Evolutionary conservation across 2,113 vertebrate species (phyloP), one percentile per base, ranked within the genome.

Genomic region (Cyanistes caeruleus): DNA sequence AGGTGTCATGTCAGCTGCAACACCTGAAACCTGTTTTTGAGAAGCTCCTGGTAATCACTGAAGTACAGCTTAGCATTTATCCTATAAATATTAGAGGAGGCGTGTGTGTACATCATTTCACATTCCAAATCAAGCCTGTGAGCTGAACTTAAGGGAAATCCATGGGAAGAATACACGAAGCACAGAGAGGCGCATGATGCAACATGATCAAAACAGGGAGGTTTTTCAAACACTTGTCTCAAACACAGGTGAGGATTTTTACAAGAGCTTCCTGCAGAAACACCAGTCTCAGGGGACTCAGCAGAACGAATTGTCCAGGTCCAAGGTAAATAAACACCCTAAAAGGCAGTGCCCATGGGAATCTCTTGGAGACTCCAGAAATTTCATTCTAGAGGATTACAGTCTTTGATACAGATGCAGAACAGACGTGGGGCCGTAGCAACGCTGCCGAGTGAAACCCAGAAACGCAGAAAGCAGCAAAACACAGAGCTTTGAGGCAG

Each of bases 51-150:
- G 37, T 95, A 82, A 96, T 91, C 88, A 74, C 90, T 39, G 3
- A 63, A 85, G 86, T 41, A 68, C 68, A 68, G 87, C 67, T 91
- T 64, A 52, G 64, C 91, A 81, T 70, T 87, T 76, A 91, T 78
- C 55, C 94, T 35, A 58, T 95, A 97, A 97, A 95, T 93, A 97
- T 80, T 82, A 95, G 70, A 91, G 70, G 15, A 93, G 90, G 69
- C 11, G 10, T 4, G 13, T 12, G 52, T 35, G 51, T 46, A 80
- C 93, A 81, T 90, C 92, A 60, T 78, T 94, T 60, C 68, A 87
- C 91, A 95, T 92, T 93, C 90, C 74, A 87, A 68, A 93, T 91
- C 91, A 97, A 94, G 87, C n/a, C 15, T 82, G 77, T 67, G 44
- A 35, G 80, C 75, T 82, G 73, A 88, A 73, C 10, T 12, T 67